Conservation (phyloP, 2,888 invertebrate species). For the Lamellibrachia satsuma region DNA sequence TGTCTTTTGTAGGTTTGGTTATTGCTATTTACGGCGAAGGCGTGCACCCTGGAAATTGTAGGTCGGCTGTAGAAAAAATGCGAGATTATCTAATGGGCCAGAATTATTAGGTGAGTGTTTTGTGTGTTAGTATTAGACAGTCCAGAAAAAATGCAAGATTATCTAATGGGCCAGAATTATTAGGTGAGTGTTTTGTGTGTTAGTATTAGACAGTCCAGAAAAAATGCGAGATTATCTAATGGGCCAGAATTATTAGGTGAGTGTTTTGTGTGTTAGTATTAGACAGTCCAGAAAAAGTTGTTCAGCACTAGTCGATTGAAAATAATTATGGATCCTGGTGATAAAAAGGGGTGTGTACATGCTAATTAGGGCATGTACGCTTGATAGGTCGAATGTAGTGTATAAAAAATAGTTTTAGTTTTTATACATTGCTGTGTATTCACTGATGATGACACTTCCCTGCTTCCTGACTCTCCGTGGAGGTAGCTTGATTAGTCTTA, state of each 20-base stretch:
- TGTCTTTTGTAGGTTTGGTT: not conserved
- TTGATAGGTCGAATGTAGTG: not conserved
- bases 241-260: slow-evolving; percentile 13
- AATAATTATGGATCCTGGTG: too few relatives aligned
- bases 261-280: not conserved
- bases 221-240: slow-evolving; percentile 9
- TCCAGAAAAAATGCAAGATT: slow-evolving; percentile 9
- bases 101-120: not conserved
- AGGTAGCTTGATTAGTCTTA: slow-evolving; percentile 5
- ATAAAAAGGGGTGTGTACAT: too few relatives aligned
- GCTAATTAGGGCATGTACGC: too few relatives aligned
- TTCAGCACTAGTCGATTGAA: too few relatives aligned
- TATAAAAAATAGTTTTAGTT: not conserved
- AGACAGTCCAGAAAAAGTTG: too few relatives aligned
- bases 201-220: too few relatives aligned
- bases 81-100: slow-evolving; percentile 9
- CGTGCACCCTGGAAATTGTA: slow-evolving; percentile 6
- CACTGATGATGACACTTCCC: not conserved
- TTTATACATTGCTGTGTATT: not conserved
- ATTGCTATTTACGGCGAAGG: slow-evolving; percentile 4
- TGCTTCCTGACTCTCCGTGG: not conserved
- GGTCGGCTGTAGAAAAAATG: slow-evolving; percentile 17
- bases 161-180: slow-evolving; percentile 9
- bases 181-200: not conserved
- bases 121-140: not conserved